phyloP scores from a whole-genome alignment of 35 echinoderm and acorn worm species.

The Stichopus chloronotus region DNA sequence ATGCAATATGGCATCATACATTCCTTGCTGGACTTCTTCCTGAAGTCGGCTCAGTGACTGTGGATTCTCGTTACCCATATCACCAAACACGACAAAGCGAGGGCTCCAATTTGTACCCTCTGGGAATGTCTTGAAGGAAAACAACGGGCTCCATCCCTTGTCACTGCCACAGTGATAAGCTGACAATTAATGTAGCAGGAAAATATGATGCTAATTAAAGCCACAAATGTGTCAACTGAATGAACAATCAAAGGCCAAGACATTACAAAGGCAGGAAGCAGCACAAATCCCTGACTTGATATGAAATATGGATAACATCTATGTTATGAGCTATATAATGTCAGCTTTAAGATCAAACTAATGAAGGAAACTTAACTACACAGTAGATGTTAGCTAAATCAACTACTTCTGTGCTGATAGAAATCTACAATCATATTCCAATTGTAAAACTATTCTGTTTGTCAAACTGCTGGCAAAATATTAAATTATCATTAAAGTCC shows the following conservation, averaged over 20 bases:
- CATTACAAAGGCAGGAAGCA: background rate
- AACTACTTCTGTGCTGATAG: too few relatives aligned
- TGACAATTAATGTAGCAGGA: conserved; percentile 20
- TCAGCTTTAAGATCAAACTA: background rate
- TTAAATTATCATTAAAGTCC: too few relatives aligned
- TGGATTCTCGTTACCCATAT: conserved; percentile 96
- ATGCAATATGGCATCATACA: conserved; percentile 89
- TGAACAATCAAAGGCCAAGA: background rate
- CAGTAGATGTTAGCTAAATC: too few relatives aligned
- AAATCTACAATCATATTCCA: too few relatives aligned
- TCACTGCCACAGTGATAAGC: conserved; percentile 92
- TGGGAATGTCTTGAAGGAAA: conserved; percentile 62
- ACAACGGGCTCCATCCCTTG: conserved; percentile 84
- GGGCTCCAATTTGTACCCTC: conserved; percentile 74
- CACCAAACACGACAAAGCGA: conserved; percentile 79
- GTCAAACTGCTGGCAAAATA: too few relatives aligned
- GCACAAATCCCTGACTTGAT: background rate
- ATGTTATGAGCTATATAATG: background rate
- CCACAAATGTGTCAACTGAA: conserved; percentile 16
- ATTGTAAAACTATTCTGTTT: too few relatives aligned
- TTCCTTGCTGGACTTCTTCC: conserved; percentile 71
- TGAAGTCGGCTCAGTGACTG: conserved; percentile 84
- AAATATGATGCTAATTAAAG: background rate
- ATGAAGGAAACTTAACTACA: background rate
- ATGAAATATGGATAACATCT: background rate